phyloP scores from a whole-genome alignment of 2,113 vertebrate genomes.

The Lichenostomus cassidix region DNA sequence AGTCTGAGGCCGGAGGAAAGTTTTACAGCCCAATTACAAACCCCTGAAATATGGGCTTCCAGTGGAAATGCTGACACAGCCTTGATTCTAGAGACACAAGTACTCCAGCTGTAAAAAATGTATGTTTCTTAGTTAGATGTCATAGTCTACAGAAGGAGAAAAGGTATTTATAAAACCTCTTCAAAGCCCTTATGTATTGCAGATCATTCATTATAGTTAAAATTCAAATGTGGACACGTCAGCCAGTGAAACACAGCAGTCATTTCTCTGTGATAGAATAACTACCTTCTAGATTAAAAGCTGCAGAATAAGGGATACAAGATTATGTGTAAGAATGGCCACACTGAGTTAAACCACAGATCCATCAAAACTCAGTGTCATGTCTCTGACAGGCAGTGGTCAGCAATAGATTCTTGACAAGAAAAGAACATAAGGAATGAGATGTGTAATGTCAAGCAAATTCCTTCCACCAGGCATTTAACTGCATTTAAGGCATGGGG shows the following conservation, averaged over 20 bases:
- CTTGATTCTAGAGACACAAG: slow-evolving; percentile 52
- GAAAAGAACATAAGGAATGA: neutral
- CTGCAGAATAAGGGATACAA: neutral
- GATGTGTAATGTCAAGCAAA: neutral
- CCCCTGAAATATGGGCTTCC: slow-evolving; percentile 58
- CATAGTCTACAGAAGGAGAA: neutral
- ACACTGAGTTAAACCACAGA: neutral
- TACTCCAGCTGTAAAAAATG: slow-evolving; percentile 65
- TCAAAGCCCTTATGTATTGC: slow-evolving; percentile 40
- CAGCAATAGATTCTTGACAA: neutral
- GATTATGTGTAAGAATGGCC: neutral
- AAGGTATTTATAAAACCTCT: slow-evolving; percentile 52
- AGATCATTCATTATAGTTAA: slow-evolving; percentile 65
- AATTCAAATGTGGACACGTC: slow-evolving; percentile 31
- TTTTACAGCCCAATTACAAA: slow-evolving; percentile 69
- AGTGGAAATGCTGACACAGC: slow-evolving; percentile 69
- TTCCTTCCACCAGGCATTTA: neutral
- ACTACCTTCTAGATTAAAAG: slow-evolving; percentile 18
- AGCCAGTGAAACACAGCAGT: neutral
- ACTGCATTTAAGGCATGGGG: neutral
- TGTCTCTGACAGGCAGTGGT: neutral
- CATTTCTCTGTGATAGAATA: slow-evolving; percentile 33
- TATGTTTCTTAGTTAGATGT: slow-evolving; percentile 58
- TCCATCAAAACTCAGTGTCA: neutral
- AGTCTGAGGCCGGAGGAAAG: slow-evolving; percentile 59